These are phyloP conservation scores for Ostrea edulis DNA, from an alignment of 1,140 invertebrate species.

Conservation along the genomic window DNA sequence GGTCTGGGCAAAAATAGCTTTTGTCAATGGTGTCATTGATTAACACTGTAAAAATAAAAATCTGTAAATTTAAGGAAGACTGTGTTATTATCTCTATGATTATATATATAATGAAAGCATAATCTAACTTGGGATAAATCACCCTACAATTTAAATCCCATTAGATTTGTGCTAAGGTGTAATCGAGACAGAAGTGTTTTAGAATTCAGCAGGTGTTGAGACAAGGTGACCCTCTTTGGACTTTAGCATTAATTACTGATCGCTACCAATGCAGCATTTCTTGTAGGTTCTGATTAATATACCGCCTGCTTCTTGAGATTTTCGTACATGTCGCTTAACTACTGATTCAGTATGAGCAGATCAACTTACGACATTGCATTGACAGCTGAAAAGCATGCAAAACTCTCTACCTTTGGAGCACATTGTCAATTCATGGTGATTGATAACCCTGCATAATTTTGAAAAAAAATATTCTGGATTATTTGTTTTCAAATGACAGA, in stretches of 20 bases:
- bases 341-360: not conserved
- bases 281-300: slow-evolving; percentile 25
- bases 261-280: slow-evolving; percentile 3
- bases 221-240: slow-evolving; percentile 38
- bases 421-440: not conserved
- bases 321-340: not conserved
- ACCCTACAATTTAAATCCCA: slow-evolving; percentile 37
- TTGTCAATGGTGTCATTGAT: slow-evolving; percentile 20
- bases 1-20: not conserved
- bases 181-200: slow-evolving; percentile 37
- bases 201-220: slow-evolving; percentile 33
- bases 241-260: slow-evolving; percentile 28
- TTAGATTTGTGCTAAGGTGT: slow-evolving; percentile 11
- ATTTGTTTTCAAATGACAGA: slow-evolving; percentile 37
- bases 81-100: slow-evolving; percentile 20
- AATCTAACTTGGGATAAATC: not conserved
- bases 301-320: not conserved
- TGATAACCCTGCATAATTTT: slow-evolving; percentile 23
- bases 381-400: slow-evolving; percentile 13
- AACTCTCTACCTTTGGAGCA: slow-evolving; percentile 3
- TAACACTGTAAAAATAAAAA: slow-evolving; percentile 20
- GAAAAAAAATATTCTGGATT: slow-evolving; percentile 24
- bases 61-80: slow-evolving; percentile 1
- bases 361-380: not conserved
- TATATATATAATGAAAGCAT: slow-evolving; percentile 25